phyloP scores from a whole-genome alignment of 2,113 vertebrate genomes.

The Columbina picui region DNA sequence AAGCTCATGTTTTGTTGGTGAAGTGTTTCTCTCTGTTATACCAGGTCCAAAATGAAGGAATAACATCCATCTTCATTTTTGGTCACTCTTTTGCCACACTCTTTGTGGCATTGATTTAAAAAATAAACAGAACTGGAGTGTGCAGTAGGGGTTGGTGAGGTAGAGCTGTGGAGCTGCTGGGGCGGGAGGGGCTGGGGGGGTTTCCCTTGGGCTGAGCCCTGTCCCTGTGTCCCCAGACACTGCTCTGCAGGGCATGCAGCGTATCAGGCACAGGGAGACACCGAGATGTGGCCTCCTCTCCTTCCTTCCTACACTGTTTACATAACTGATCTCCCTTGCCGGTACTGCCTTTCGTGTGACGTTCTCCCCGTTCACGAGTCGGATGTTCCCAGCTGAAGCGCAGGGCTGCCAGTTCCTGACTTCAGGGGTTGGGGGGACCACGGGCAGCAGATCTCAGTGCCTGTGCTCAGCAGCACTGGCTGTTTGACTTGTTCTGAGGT shows the following conservation, averaged over 20 bases:
- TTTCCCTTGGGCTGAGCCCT: not conserved
- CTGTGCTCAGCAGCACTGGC: not conserved
- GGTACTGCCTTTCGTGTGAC: not conserved
- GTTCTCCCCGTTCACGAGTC: not conserved
- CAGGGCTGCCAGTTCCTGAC: not conserved
- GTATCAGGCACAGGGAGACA: not conserved
- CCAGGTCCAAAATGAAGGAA: not conserved
- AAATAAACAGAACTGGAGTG: not conserved
- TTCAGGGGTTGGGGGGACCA: not conserved
- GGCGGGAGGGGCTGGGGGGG: not conserved
- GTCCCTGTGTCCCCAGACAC: not conserved
- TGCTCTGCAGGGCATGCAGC: not conserved
- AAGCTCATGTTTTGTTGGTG: not conserved
- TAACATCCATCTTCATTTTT: not conserved
- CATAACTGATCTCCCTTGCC: not conserved
- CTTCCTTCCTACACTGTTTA: not conserved
- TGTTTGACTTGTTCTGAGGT: not conserved
- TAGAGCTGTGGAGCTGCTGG: not conserved
- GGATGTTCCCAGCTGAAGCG: not conserved
- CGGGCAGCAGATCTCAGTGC: rapidly evolving
- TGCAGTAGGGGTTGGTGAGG: not conserved
- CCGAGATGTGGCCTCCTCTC: not conserved
- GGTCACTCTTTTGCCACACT: not conserved
- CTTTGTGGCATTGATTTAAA: not conserved
- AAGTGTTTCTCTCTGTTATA: not conserved